Percentiles rank a stretch among this genome's conserved stretches.
phyloP scores from a whole-genome alignment of 2,888 invertebrate genomes.

The Hydrotaea diabolus region DNA sequence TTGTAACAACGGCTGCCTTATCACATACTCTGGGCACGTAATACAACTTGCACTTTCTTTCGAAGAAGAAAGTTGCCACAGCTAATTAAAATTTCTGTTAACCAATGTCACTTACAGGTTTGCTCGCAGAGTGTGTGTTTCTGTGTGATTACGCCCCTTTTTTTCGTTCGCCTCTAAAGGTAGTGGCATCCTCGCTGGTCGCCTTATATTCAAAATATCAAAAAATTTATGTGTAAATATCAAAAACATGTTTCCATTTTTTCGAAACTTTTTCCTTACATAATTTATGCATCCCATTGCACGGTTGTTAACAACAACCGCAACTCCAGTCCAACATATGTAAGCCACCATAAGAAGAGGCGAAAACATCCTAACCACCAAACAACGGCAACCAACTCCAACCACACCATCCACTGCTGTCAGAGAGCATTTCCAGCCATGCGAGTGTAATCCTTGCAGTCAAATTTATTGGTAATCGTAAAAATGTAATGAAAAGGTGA shows the following conservation, averaged over 20 bases:
- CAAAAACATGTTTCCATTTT: neutral
- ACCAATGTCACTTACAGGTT: slow-evolving; percentile 6
- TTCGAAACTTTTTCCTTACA: slow-evolving; percentile 24
- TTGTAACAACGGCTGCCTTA: too few species aligned
- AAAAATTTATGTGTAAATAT: neutral
- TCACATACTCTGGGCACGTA: too few species aligned
- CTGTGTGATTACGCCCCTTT: neutral
- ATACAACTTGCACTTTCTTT: slow-evolving; percentile 20
- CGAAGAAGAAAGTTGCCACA: slow-evolving; percentile 2
- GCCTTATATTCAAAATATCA: neutral
- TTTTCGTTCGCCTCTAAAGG: neutral
- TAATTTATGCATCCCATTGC: slow-evolving; percentile 30
- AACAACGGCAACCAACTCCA: neutral
- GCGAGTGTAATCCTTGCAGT: slow-evolving; percentile 9
- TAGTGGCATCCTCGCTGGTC: neutral
- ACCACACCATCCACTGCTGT: neutral
- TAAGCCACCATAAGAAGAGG: neutral
- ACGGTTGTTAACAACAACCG: neutral
- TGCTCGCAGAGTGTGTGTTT: too few species aligned
- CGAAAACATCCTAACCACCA: slow-evolving; percentile 5
- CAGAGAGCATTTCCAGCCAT: neutral
- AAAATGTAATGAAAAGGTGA: slow-evolving; percentile 31
- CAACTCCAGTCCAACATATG: slow-evolving; percentile 2
- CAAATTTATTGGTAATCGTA: slow-evolving; percentile 35
- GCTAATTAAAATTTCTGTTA: slow-evolving; percentile 7